Base-by-base conservation (phyloP, 2,888 invertebrate genomes). In the Ceriagrion tenellum region DNA sequence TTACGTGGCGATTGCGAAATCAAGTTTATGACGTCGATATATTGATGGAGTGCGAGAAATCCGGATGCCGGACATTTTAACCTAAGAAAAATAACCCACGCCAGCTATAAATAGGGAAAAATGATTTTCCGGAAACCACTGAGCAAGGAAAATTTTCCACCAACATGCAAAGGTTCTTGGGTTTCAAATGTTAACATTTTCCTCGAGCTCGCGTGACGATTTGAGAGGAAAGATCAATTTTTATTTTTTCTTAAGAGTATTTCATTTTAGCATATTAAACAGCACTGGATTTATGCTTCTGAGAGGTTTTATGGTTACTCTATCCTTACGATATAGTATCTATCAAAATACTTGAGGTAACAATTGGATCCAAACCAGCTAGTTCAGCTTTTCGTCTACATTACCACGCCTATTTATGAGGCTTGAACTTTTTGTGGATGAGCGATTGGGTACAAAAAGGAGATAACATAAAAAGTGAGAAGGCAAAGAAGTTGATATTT, bases 1-100 rank as follows among this genome's bases (percentile, higher is more conserved):
- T 35, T 81, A 81, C 30, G 81, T 81, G 30, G 81, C 35, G 81
- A 81, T 81, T 81, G 81, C 81, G 35, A 81, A 81, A 81, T 81
- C 30, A 81, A 81, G 30, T 81, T 81, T 81, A 81, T 81, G 81
- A 35, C 81, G 35, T 35, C 81, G 81, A 69, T 81, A 81, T 81
- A 81, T 81, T 81, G 81, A 81, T 81, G 81, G 81, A 81, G 81
- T 81, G 81, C 81, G 81, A 81, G 81, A 81, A 81, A 81, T 81
- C 35, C 81, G 81, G 81, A 81, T 35, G 81, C 81, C 81, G 81
- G 81, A 81, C 81, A 81, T 81, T 81, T 81, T 30, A n/a, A 35
- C 81, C 35, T 81, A 13, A 35, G 81, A 81, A 81, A 81, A 81
- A 81, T 81, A 81, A 30, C 81, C 81, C 81, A 35, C 30, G 35